Conservation (phyloP, 2,888 invertebrate genomes). For the Cheilosia soror region DNA sequence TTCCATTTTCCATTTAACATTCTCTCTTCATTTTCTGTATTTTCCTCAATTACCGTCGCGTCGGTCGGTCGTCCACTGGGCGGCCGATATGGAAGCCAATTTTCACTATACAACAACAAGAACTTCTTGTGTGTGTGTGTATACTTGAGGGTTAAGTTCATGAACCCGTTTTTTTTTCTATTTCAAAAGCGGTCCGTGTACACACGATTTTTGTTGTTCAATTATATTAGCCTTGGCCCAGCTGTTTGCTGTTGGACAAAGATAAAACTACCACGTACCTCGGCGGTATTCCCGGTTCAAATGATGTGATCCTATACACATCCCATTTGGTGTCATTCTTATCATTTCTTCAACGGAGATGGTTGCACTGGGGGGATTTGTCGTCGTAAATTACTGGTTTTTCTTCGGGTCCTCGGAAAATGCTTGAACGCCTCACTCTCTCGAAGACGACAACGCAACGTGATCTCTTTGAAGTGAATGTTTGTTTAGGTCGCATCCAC, state of each 20-base stretch:
- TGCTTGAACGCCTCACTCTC: neutral
- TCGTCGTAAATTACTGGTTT: conserved; percentile 3
- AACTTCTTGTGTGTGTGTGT: conserved; percentile 8
- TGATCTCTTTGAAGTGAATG: conserved; percentile 65
- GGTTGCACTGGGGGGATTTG: neutral
- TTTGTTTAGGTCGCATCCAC: conserved; percentile 61
- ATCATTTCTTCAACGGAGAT: conserved; percentile 14
- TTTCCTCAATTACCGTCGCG: conserved; percentile 43
- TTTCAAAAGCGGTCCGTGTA: conserved; percentile 2
- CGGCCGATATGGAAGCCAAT: conserved; percentile 32
- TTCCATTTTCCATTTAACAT: conserved; percentile 62
- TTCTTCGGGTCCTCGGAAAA: no score
- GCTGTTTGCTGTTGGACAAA: conserved; percentile 47
- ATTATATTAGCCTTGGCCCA: conserved; percentile 57
- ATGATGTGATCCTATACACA: conserved; percentile 33
- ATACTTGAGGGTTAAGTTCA: conserved; percentile 70
- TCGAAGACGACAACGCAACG: conserved; percentile 32
- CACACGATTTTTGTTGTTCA: conserved; percentile 43
- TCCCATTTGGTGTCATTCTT: conserved; percentile 43
- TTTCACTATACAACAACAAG: conserved; percentile 39
- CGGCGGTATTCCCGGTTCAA: neutral
- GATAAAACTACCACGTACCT: conserved; percentile 34
- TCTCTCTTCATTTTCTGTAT: conserved; percentile 46
- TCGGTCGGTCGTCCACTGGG: conserved; percentile 16
- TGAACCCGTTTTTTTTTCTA: conserved; percentile 30